Evolutionary conservation across 1,140 invertebrate genomes (phyloP).

Genomic region (Drosophila jambulina): DNA sequence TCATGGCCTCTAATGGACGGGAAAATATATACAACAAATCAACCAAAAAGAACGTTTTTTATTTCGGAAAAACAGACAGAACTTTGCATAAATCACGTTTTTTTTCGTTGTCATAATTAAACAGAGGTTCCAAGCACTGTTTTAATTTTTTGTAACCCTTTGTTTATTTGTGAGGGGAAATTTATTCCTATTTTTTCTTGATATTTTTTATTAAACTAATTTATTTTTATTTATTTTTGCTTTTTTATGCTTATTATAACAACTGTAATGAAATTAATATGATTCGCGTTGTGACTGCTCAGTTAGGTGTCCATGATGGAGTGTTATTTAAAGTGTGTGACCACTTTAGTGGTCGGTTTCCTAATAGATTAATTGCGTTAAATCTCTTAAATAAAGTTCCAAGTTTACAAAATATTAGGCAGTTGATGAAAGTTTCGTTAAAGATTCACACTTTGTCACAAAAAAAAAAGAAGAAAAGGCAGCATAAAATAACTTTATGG

Average conservation of each 20-base stretch:
- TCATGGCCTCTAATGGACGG: constrained; percentile 26
- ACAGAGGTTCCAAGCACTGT: background rate
- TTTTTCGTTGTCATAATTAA: constrained; percentile 28
- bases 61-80: constrained; percentile 5
- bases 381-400: background rate
- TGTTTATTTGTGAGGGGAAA: constrained; percentile 8
- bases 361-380: constrained; percentile 3
- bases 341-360: background rate
- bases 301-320: background rate
- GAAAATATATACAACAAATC: constrained; percentile 7
- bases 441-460: constrained; percentile 17
- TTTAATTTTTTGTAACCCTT: constrained; percentile 1
- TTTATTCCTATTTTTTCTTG: background rate
- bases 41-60: constrained; percentile 13
- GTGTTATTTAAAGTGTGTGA: background rate
- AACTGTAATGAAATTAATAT: constrained; percentile 2
- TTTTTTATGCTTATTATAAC: background rate
- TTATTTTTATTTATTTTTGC: background rate
- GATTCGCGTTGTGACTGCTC: background rate
- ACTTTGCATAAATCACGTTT: constrained; percentile 24
- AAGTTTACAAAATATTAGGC: constrained; percentile 7
- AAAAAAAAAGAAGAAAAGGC: background rate
- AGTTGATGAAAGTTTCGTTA: constrained; percentile 2
- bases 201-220: background rate
- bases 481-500: background rate